Evolutionary conservation across 2,888 invertebrate genomes (phyloP), one percentile per base, ranked within the genome.

Genomic region (Drosophila silvestris): DNA sequence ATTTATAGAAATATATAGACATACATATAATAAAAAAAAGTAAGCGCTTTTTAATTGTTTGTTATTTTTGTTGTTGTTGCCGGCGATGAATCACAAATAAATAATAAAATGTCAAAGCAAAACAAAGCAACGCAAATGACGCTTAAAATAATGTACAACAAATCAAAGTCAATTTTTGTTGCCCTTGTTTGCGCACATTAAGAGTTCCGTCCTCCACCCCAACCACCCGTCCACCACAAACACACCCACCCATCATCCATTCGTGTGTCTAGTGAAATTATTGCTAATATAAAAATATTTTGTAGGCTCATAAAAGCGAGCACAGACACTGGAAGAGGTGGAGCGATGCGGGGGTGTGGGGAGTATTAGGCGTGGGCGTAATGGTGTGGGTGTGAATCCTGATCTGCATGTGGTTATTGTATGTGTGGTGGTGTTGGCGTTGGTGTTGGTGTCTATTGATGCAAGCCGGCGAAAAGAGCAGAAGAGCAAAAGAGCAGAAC

Each of bases 201-300:
- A 81, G 81, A 72, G 75, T 47, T 47, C 65, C 74, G 41, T 52
- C 26, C 60, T 61, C 56, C 74, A 32, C 33, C 32, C 60, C 22
- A 41, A 51, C 44, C 12, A 47, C 2, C 52, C 37, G 3, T 37
- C 16, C 37, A 47, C 14, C 47, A 26, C 47, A 47, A 26, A 26
- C 47, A 26, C 47, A 47, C 47, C 47, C 47, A 70, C 57, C 35
- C 52, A 47, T 47, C 52, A 47, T 47, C 62, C 62, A 61, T 57
- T 66, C 72, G 65, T 73, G 73, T 75, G 87, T 77, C 83, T 83
- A 79, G 86, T 86, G 80, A 91, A 90, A 91, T 90, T 88, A 91
- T 91, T 87, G 91, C 91, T 87, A 90, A 87, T 86, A 91, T 91
- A 90, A 91, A 85, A 91, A 89, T 83, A 82, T 88, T 90, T 89